phyloP scores from a whole-genome alignment of 1,140 invertebrate species.

The Ephestia elutella region DNA sequence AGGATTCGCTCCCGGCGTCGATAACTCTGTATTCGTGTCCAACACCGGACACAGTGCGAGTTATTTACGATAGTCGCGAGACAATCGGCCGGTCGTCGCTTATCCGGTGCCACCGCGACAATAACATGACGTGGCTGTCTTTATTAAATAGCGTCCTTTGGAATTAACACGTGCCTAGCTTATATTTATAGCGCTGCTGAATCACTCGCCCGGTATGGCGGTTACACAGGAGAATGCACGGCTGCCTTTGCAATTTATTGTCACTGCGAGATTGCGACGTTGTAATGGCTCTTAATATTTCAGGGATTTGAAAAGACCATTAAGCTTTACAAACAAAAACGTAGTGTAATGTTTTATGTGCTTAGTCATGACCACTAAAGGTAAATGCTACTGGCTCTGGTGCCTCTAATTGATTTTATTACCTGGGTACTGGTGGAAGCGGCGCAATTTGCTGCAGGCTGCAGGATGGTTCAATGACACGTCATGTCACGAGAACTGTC shows the following conservation, averaged over 20 bases:
- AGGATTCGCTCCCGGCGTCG: constrained; percentile 30
- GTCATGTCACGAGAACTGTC: constrained; percentile 43
- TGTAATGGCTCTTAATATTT: constrained; percentile 2
- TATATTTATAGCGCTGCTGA: constrained; percentile 52
- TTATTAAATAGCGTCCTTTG: constrained; percentile 62
- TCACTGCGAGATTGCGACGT: constrained; percentile 1
- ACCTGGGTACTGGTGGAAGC: constrained; percentile 49
- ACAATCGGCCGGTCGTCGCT: constrained; percentile 64
- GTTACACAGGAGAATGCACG: constrained; percentile 28
- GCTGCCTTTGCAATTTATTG: background rate
- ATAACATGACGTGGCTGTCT: constrained; percentile 67
- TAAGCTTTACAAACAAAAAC: too few species aligned
- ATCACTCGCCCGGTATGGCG: constrained; percentile 41
- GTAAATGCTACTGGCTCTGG: constrained; percentile 17
- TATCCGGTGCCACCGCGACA: constrained; percentile 67
- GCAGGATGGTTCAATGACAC: constrained; percentile 56
- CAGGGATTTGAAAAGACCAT: background rate
- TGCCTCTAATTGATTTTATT: constrained; percentile 57
- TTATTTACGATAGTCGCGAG: constrained; percentile 68
- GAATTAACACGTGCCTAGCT: constrained; percentile 55
- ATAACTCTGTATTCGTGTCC: constrained; percentile 53
- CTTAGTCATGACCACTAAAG: background rate
- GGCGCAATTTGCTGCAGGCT: constrained; percentile 48
- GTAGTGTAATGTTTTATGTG: too few species aligned
- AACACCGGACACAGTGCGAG: constrained; percentile 58